These are phyloP conservation scores for Connochaetes taurinus DNA, from an alignment of 2,113 vertebrate species.

Conservation along the genomic window DNA sequence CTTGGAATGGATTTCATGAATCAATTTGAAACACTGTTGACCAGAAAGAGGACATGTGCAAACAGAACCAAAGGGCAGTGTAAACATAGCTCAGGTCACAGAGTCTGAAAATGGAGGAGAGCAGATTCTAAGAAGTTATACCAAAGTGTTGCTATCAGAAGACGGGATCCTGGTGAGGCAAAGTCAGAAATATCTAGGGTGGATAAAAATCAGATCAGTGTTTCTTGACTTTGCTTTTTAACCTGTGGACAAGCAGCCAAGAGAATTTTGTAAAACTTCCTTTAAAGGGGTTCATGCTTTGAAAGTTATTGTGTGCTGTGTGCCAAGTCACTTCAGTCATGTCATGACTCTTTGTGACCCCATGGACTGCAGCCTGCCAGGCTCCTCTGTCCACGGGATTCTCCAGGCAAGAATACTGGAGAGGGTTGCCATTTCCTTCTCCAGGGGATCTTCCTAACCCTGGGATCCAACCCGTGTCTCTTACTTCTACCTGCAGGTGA, in stretches of 20 bases:
- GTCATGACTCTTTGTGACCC: background rate
- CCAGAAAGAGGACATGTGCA: background rate
- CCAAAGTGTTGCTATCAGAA: background rate
- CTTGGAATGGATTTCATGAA: background rate
- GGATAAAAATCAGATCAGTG: background rate
- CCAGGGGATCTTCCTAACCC: background rate
- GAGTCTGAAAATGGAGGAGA: background rate
- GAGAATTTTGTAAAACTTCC: background rate
- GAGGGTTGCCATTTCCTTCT: background rate
- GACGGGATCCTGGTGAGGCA: background rate
- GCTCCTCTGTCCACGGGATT: background rate
- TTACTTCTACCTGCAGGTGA: background rate
- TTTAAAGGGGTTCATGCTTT: background rate
- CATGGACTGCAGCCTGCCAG: background rate
- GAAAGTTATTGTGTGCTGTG: background rate
- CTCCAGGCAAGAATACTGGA: background rate
- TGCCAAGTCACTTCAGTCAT: background rate
- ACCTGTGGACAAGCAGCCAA: background rate
- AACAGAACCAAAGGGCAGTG: background rate
- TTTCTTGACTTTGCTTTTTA: background rate
- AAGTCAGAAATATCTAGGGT: background rate
- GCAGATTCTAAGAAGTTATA: background rate
- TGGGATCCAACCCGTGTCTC: fast-evolving
- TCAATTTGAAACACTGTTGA: background rate
- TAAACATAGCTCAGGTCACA: background rate